Evolutionary conservation across 2,797 vertebrate species (phyloP).

Genomic region (Cynodonichthys magdalenae): DNA sequence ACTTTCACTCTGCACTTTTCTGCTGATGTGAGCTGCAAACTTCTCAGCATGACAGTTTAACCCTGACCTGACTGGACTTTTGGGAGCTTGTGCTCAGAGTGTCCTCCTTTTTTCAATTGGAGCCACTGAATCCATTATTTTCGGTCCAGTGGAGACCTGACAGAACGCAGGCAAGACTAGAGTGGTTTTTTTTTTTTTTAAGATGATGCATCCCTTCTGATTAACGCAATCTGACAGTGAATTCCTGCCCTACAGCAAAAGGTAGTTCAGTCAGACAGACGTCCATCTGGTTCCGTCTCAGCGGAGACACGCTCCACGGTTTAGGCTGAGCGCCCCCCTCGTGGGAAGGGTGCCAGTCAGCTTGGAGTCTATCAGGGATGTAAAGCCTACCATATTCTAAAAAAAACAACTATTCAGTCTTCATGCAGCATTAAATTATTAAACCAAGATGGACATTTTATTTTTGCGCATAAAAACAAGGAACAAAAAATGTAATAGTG

Average conservation of each 20-base stretch:
- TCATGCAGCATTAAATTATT: neutral
- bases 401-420: too few species aligned
- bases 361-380: slow-evolving; percentile 39
- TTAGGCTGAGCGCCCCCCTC: slow-evolving; percentile 51
- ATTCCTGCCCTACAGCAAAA: slow-evolving; percentile 71
- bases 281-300: slow-evolving; percentile 70
- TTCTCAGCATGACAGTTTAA: slow-evolving; percentile 1
- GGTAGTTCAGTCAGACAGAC: slow-evolving; percentile 57
- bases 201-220: slow-evolving; percentile 56
- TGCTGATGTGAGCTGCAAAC: slow-evolving; percentile 2
- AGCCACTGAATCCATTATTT: slow-evolving; percentile 22
- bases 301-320: slow-evolving; percentile 45
- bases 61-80: slow-evolving; percentile 1
- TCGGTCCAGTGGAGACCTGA: slow-evolving; percentile 39
- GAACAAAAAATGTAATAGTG: neutral
- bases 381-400: too few species aligned
- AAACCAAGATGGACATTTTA: neutral
- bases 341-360: slow-evolving; percentile 74
- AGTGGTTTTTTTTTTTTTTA: slow-evolving; percentile 23
- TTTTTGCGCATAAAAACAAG: neutral
- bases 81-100: slow-evolving; percentile 1
- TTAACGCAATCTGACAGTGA: slow-evolving; percentile 72
- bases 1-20: slow-evolving; percentile 15
- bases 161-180: slow-evolving; percentile 24
- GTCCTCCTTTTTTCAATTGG: slow-evolving; percentile 10